A percentile compares a stretch with the other conserved stretches of the same genome.
These are phyloP conservation scores for Drosophila putrida DNA, from an alignment of 2,888 invertebrate genomes.

Conservation along the genomic window DNA sequence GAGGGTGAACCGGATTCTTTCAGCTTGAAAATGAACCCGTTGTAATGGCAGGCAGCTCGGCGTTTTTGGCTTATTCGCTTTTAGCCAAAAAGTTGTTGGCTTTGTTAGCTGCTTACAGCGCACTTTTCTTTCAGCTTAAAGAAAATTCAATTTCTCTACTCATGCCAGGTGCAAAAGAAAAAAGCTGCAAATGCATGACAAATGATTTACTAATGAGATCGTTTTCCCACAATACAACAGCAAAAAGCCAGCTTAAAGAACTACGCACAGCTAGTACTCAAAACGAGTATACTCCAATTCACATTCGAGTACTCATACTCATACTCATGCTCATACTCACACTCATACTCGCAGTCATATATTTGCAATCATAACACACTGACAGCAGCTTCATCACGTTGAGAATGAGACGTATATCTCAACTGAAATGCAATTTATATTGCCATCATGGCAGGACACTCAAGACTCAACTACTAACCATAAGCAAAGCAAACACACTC, in stretches of 20 bases:
- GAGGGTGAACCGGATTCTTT: constrained; percentile 10
- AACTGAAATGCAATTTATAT: constrained; percentile 70
- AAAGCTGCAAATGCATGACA: constrained; percentile 37
- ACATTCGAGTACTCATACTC: background rate
- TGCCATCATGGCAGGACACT: constrained; percentile 63
- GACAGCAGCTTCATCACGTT: constrained; percentile 55
- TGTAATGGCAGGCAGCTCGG: constrained; percentile 41
- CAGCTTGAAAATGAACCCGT: constrained; percentile 41
- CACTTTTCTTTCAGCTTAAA: constrained; percentile 37
- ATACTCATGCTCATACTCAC: constrained; percentile 33
- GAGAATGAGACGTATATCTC: constrained; percentile 22
- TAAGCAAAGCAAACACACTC: constrained; percentile 40
- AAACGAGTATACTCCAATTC: constrained; percentile 10
- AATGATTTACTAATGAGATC: constrained; percentile 74
- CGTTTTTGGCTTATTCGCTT: constrained; percentile 25
- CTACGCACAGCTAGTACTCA: constrained; percentile 6
- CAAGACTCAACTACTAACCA: constrained; percentile 47
- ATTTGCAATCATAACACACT: constrained; percentile 72
- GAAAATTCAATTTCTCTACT: constrained; percentile 18
- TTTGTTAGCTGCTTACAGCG: constrained; percentile 40
- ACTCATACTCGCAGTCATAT: constrained; percentile 40
- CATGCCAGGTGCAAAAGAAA: background rate
- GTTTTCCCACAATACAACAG: constrained; percentile 20
- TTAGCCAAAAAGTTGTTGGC: constrained; percentile 38
- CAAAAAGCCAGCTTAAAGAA: constrained; percentile 3